Conservation (phyloP, 1,140 invertebrate species). For the Trypoxylus dichotomus region DNA sequence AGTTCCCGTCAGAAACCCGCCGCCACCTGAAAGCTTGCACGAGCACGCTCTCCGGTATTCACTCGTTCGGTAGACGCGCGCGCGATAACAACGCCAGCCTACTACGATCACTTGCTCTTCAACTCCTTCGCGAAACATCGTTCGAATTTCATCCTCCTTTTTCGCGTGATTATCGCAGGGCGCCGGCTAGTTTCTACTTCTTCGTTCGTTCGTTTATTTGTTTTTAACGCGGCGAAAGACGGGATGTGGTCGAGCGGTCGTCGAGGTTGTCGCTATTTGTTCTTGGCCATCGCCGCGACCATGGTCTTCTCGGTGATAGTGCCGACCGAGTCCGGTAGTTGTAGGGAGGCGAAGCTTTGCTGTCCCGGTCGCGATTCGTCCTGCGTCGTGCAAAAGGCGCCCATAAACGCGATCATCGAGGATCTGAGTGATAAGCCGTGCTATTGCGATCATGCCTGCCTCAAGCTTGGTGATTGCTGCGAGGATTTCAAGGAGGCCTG, state of each 20-base stretch:
- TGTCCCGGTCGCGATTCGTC: conserved; percentile 80
- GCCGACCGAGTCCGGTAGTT: conserved; percentile 61
- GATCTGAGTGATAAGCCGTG: conserved; percentile 81
- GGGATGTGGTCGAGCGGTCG: not conserved
- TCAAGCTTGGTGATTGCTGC: conserved; percentile 85
- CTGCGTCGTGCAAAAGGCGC: conserved; percentile 84
- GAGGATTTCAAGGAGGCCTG: conserved; percentile 82
- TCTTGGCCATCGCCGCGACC: not conserved
- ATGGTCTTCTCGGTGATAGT: not conserved
- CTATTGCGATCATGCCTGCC: conserved; percentile 86
- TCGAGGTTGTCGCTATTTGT: not conserved
- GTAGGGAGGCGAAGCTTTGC: conserved; percentile 73
- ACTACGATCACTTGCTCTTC: not conserved
- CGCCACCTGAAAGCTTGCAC: not conserved
- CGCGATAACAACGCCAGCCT: not conserved
- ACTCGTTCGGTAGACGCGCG: not conserved
- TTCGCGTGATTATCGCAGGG: too few species aligned
- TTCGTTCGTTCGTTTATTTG: too few species aligned
- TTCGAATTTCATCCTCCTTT: too few species aligned
- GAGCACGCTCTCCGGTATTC: not conserved
- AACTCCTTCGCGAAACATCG: too few species aligned
- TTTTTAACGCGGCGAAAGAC: too few species aligned
- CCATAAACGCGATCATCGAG: conserved; percentile 79
- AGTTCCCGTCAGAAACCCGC: not conserved
- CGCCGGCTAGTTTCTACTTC: too few species aligned